Percentiles rank a stretch among this genome's conserved stretches.
These are phyloP conservation scores for Temnothorax longispinosus DNA, from an alignment of 1,140 invertebrate species.

Conservation along the genomic window DNA sequence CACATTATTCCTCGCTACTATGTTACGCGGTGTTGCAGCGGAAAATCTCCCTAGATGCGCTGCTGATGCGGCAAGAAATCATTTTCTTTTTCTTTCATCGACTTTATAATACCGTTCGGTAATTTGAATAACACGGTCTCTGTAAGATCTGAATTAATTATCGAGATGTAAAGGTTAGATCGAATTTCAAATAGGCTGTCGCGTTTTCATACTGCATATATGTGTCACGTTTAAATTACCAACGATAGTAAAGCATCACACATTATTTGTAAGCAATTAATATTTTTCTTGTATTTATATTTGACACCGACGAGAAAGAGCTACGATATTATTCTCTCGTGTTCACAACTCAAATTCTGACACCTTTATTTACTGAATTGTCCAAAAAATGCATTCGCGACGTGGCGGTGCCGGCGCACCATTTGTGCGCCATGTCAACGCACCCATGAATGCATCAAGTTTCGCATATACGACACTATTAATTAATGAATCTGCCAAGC, in stretches of 20 bases:
- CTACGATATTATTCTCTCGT: background rate
- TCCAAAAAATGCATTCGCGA: background rate
- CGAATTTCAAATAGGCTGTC: background rate
- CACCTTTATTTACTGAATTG: slow-evolving; percentile 26
- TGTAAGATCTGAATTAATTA: background rate
- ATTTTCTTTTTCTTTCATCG: slow-evolving; percentile 20
- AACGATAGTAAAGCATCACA: background rate
- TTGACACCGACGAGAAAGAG: background rate
- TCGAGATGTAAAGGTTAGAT: background rate
- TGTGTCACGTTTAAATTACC: background rate
- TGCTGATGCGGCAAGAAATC: slow-evolving; percentile 13
- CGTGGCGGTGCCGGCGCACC: background rate
- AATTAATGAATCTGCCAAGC: slow-evolving; percentile 44
- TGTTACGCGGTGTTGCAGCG: slow-evolving; percentile 45
- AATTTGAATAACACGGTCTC: background rate
- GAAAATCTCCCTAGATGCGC: slow-evolving; percentile 43
- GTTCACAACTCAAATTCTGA: background rate
- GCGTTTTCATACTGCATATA: background rate
- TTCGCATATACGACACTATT: slow-evolving; percentile 31
- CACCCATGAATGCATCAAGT: background rate
- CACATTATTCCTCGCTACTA: slow-evolving; percentile 34
- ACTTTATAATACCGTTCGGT: background rate
- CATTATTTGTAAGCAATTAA: background rate
- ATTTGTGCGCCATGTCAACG: background rate
- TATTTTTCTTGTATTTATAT: background rate